phyloP scores from a whole-genome alignment of 2,113 vertebrate genomes.

The Anthoscopus minutus region DNA sequence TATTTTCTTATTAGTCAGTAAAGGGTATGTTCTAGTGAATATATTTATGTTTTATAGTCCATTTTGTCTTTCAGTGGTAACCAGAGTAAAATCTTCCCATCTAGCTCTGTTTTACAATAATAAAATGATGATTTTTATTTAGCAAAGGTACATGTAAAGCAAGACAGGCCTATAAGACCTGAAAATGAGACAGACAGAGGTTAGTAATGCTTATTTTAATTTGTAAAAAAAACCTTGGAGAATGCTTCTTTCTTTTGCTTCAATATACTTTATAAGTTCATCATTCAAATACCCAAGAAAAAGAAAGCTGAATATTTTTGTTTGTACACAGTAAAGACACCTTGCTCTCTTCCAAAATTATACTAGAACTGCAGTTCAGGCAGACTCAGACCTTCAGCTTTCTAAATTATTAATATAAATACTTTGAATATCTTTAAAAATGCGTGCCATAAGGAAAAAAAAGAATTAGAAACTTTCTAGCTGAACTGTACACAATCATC shows the following conservation, averaged over 20 bases:
- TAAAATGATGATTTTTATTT: background rate
- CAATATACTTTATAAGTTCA: background rate
- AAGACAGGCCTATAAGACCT: background rate
- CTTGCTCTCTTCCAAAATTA: background rate
- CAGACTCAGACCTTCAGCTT: background rate
- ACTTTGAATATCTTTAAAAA: background rate
- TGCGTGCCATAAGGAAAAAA: background rate
- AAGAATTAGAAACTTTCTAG: background rate
- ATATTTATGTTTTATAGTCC: background rate
- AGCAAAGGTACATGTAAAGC: background rate
- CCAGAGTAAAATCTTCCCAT: background rate
- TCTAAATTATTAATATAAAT: background rate
- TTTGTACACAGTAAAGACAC: background rate
- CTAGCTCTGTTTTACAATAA: background rate
- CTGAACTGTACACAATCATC: background rate
- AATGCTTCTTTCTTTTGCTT: background rate
- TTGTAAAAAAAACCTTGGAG: background rate
- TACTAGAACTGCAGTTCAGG: background rate
- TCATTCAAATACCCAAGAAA: background rate
- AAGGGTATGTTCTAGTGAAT: background rate
- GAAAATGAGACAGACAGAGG: background rate
- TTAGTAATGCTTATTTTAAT: background rate
- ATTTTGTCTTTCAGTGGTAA: background rate
- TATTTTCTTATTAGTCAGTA: background rate
- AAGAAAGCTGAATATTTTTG: background rate